Conservation (phyloP, 2,113 vertebrate species). For the Antennarius striatus region DNA sequence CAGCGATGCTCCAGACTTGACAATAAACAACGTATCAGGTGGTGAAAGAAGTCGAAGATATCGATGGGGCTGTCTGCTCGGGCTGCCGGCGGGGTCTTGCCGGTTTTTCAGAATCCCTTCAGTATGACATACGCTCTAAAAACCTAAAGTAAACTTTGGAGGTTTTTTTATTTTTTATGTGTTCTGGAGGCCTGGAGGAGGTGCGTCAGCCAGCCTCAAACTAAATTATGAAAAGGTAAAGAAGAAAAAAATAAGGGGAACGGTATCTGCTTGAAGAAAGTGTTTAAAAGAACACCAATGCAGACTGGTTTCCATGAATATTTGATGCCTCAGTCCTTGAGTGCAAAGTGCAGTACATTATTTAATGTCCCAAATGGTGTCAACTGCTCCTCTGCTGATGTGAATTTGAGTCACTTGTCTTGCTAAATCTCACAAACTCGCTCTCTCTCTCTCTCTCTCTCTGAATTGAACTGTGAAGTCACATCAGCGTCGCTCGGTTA, state of each 20-base stretch:
- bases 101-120: slow-evolving; percentile 29
- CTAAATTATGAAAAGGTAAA: slow-evolving; percentile 60
- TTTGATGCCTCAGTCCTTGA: slow-evolving; percentile 67
- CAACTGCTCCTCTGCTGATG: slow-evolving; percentile 40
- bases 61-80: slow-evolving; percentile 62
- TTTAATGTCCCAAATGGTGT: slow-evolving; percentile 58
- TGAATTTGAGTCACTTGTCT: slow-evolving; percentile 25
- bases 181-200: slow-evolving; percentile 35
- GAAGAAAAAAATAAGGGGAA: background rate
- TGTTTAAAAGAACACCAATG: slow-evolving; percentile 57
- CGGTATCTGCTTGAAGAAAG: slow-evolving; percentile 51
- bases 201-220: slow-evolving; percentile 27
- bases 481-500: slow-evolving; percentile 16
- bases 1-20: slow-evolving; percentile 56
- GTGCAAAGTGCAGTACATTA: slow-evolving; percentile 58
- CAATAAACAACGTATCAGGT: slow-evolving; percentile 77
- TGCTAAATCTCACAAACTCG: slow-evolving; percentile 13
- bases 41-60: slow-evolving; percentile 69
- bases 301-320: slow-evolving; percentile 68
- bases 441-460: background rate
- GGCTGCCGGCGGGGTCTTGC: slow-evolving; percentile 9
- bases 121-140: slow-evolving; percentile 6
- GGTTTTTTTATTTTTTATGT: slow-evolving; percentile 32
- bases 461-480: background rate
- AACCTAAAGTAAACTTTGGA: slow-evolving; percentile 42